Percentiles rank a stretch among this genome's conserved stretches.
phyloP scores from a whole-genome alignment of 2,113 vertebrate genomes.

The Apteryx owenii region DNA sequence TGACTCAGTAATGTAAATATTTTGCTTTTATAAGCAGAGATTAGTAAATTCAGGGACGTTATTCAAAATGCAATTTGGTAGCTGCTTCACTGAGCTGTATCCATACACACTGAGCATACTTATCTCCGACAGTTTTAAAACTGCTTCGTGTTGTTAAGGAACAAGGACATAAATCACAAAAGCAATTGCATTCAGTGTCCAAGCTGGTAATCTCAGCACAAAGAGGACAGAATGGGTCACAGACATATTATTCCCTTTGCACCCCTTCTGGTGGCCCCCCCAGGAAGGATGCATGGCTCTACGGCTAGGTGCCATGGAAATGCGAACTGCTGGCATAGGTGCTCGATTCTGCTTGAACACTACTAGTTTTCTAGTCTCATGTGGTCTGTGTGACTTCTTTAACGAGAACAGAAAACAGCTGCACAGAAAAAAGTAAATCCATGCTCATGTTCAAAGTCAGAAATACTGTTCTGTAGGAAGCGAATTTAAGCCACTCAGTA shows the following conservation, averaged over 20 bases:
- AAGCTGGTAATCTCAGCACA: not conserved
- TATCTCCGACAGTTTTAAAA: not conserved
- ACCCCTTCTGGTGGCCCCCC: not conserved
- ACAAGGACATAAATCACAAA: constrained; percentile 19
- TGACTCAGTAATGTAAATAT: constrained; percentile 60
- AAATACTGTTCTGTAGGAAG: not conserved
- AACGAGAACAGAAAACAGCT: not conserved
- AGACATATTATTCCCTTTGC: not conserved
- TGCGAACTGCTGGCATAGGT: not conserved
- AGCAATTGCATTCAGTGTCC: not conserved
- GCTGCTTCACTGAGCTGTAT: constrained; percentile 11
- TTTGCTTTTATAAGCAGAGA: constrained; percentile 45
- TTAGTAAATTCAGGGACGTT: constrained; percentile 41
- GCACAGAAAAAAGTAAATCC: not conserved
- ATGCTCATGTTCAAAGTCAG: not conserved
- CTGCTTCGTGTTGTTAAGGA: not conserved
- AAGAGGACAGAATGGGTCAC: not conserved
- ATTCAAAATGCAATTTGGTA: constrained; percentile 49
- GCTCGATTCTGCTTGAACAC: not conserved
- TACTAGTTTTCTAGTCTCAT: not conserved
- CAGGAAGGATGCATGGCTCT: rapidly evolving
- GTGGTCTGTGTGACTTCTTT: not conserved
- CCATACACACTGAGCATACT: not conserved
- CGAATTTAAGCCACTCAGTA: not conserved
- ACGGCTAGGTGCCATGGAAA: not conserved